These are phyloP conservation scores for Lindbergichthys nudifrons DNA, from an alignment of 2,797 vertebrate genomes.

Conservation along the genomic window DNA sequence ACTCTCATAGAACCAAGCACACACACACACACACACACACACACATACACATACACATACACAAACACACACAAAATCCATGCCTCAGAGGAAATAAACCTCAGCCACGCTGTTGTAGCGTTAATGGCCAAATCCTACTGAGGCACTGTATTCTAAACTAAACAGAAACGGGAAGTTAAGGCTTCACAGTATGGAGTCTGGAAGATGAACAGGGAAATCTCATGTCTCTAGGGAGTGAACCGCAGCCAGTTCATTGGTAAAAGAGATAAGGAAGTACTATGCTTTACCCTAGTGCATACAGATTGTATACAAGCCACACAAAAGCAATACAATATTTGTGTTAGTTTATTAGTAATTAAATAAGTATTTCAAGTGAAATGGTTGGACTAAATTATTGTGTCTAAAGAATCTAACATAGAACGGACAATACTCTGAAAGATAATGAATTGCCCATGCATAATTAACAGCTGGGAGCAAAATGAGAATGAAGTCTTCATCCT, in stretches of 20 bases:
- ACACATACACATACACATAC: constrained; percentile 9
- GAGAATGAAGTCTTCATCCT: constrained; percentile 60
- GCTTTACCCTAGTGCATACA: not conserved
- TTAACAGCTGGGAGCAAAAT: constrained; percentile 61
- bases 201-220: constrained; percentile 34
- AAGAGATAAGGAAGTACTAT: constrained; percentile 10
- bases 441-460: constrained; percentile 69
- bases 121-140: constrained; percentile 52
- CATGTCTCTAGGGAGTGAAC: constrained; percentile 29
- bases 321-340: constrained; percentile 11
- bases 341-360: constrained; percentile 6
- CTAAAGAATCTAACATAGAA: constrained; percentile 34
- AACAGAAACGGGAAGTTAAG: constrained; percentile 31
- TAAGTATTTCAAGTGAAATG: not conserved
- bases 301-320: not conserved
- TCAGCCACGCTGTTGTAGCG: constrained; percentile 42
- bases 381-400: constrained; percentile 10
- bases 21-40: not conserved
- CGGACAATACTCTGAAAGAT: constrained; percentile 34
- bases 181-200: constrained; percentile 35
- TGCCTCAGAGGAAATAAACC: constrained; percentile 55
- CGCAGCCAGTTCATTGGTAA: constrained; percentile 46
- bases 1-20: constrained; percentile 1
- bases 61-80: constrained; percentile 13
- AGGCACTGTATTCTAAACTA: constrained; percentile 34